These are phyloP conservation scores for Polyodon spathula DNA, from an alignment of 2,113 vertebrate species.

Conservation along the genomic window DNA sequence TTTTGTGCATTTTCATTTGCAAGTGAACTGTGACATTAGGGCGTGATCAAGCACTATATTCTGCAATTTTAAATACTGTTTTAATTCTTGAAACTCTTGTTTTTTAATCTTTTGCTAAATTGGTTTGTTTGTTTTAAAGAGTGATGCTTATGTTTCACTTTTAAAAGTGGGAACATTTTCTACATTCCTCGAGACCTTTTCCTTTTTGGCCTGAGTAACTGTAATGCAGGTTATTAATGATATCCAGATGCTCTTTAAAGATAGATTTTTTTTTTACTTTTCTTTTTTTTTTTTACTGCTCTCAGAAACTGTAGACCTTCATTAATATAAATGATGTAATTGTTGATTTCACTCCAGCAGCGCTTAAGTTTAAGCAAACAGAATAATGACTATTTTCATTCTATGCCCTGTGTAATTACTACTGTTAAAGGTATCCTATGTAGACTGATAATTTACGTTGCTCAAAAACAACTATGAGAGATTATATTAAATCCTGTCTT, in stretches of 20 bases:
- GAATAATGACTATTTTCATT: conserved; percentile 31
- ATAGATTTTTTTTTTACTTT: conserved; percentile 31
- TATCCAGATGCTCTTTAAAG: conserved; percentile 34
- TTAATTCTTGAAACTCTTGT: too few species aligned
- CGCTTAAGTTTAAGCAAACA: conserved; percentile 26
- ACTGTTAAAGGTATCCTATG: conserved; percentile 3
- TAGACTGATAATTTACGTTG: conserved; percentile 16
- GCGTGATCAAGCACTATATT: too few species aligned
- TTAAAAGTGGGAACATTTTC: conserved; percentile 23
- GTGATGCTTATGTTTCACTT: conserved; percentile 15
- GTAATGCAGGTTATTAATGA: conserved; percentile 41
- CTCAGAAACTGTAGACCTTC: conserved; percentile 13
- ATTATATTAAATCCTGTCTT: conserved; percentile 15
- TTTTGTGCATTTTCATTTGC: too few species aligned
- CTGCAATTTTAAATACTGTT: too few species aligned
- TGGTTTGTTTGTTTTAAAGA: conserved; percentile 31
- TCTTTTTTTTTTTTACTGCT: not conserved
- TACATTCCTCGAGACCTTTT: conserved; percentile 21
- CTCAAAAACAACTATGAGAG: not conserved
- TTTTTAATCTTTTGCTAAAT: too few species aligned
- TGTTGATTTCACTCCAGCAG: conserved; percentile 23
- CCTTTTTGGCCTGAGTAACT: conserved; percentile 24
- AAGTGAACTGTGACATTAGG: too few species aligned
- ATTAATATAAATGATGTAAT: conserved; percentile 15
- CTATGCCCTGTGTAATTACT: conserved; percentile 23